Evolutionary conservation across 2,888 invertebrate genomes (phyloP), one percentile per base, ranked within the genome.

Genomic region (Hetaerina titia): DNA sequence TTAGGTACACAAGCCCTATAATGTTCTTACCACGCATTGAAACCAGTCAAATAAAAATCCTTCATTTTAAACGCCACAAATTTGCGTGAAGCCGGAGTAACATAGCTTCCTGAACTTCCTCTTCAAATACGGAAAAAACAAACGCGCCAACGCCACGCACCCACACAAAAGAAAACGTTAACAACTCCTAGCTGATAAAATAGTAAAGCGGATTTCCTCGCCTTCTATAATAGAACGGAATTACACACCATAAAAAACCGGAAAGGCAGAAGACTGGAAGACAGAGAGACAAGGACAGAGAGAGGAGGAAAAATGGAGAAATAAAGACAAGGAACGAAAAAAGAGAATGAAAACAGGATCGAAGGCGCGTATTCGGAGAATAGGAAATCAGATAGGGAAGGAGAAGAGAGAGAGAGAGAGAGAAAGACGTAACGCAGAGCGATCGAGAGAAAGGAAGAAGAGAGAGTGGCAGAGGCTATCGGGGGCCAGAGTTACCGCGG

Each of bases 161-260:
- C 90, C 90, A 90, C 63, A 63, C 64, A 45, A 8, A 60, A 69
- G 90, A 90, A 31, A 90, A 92, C 69, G 92, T 69, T 81, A 92
- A 92, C 92, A 92, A 74, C n/a, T 92, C 92, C 69, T 81, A 31
- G 81, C 81, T 74, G 92, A 92, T 92, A 69, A 92, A 92, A 92
- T 92, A 92, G 69, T 92, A 92, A 92, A 92, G 92, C 92, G 92
- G 92, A 92, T 92, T 92, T 92, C 92, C 92, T 92, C 92, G 92
- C 92, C 92, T 92, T 74, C 92, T 74, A 92, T 92, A 92, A 92
- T 92, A 92, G 92, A 92, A 92, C 45, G 92, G 74, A 92, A 64
- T 90, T 45, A 8, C 90, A 45, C 90, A n/a, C 31, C 92, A 74
- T 69, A 64, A 57, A 92, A 92, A 92, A 45, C 22, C 19, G 56